A percentile compares a stretch with the other conserved stretches of the same genome.
Conservation (phyloP, 2,113 vertebrate species). For the Nyctereutes procyonoides region DNA sequence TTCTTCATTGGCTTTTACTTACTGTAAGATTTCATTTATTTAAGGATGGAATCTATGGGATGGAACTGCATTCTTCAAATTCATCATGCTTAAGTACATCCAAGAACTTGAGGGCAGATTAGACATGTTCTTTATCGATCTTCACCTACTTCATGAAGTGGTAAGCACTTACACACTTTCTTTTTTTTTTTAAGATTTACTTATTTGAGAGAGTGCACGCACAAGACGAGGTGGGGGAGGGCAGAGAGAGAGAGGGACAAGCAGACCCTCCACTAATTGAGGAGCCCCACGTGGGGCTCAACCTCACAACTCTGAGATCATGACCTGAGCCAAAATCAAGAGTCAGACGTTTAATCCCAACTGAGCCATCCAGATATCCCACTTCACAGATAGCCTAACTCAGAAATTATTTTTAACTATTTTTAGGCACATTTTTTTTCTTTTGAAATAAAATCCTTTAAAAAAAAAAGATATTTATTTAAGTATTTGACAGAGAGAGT, state of each 20-base stretch:
- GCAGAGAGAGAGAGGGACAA: background rate
- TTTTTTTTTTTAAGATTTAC: background rate
- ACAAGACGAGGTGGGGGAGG: background rate
- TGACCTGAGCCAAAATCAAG: background rate
- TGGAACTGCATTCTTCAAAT: slow-evolving; percentile 38
- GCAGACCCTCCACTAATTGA: background rate
- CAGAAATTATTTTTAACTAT: background rate
- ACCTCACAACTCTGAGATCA: background rate
- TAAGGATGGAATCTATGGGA: background rate
- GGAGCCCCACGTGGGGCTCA: background rate
- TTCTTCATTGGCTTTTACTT: slow-evolving; percentile 27
- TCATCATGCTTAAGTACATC: slow-evolving; percentile 1
- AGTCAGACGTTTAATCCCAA: background rate
- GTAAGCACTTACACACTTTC: background rate
- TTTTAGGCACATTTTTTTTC: background rate
- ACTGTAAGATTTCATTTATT: background rate
- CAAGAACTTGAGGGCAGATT: background rate
- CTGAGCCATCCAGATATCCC: background rate
- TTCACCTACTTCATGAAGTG: slow-evolving; percentile 12
- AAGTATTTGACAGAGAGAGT: too few relatives aligned
- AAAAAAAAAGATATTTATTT: too few relatives aligned
- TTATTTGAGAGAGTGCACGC: background rate
- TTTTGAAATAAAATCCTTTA: background rate
- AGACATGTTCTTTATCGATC: background rate
- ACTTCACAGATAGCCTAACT: background rate